Evolutionary conservation across 2,888 invertebrate species (phyloP), one percentile per base, ranked within the genome.

Genomic region (Candidula unifasciata): DNA sequence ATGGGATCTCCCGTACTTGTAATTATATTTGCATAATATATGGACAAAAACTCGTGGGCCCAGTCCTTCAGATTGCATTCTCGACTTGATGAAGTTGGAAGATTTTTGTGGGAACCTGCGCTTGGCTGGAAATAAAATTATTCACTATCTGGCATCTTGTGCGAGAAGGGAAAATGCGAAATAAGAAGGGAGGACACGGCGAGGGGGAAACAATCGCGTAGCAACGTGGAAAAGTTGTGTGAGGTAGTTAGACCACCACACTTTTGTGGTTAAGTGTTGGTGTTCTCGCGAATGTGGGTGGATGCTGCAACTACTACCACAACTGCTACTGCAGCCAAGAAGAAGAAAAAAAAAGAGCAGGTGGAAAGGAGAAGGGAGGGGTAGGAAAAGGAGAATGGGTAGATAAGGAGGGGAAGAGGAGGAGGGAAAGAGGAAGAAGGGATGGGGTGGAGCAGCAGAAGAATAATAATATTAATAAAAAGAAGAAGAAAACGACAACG

Each of bases 21-120:
- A 27, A 73, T 73, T 52, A 73, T 73, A 73, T 73, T 73, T 73
- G 73, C 73, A 73, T 73, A 73, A 73, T 73, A 27, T 73, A 13
- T 27, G 27, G 24, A 24, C 16, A 27, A 52, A 44, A 73, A 52
- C 44, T 10, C 2, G 2, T n/a, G 44, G 44, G 27, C 13, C 73
- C 44, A 27, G 8, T 44, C 16, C n/a, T 73, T 44, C 44, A 27
- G 44, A 73, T 52, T 52, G 24, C 27, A 6, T n/a, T 44, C 73
- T 73, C 13, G 73, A 27, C 73, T 73, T 73, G 44, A 73, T 73
- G 73, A 73, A 52, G 44, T 13, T 52, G 52, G 21, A 44, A 10
- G 44, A 5, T 73, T 73, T 73, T 73, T 73, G 73, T 44, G 8
- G 27, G 35, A 52, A 2, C 44, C 18, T 5, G 44, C 44, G 27